These are phyloP conservation scores for Xestia ashworthii DNA, from an alignment of 2,888 invertebrate species.

Conservation along the genomic window DNA sequence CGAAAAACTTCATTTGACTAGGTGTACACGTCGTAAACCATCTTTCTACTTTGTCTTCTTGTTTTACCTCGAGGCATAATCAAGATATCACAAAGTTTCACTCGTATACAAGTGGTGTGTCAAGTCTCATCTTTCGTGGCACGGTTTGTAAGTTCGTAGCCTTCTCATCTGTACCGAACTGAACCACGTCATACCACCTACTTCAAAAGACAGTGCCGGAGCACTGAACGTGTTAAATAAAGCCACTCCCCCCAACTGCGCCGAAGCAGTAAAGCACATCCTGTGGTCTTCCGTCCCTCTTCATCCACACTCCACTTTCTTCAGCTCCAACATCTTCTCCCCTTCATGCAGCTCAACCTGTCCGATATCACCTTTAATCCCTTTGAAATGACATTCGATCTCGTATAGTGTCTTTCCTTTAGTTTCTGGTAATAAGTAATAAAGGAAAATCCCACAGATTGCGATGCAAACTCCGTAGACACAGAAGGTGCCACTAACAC, in stretches of 20 bases:
- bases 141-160: not conserved
- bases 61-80: no score
- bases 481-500: constrained; percentile 91
- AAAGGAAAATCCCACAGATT: constrained; percentile 90
- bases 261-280: constrained; percentile 78
- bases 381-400: constrained; percentile 91
- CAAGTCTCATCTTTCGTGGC: no score
- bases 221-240: constrained; percentile 56
- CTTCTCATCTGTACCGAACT: not conserved
- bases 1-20: no score
- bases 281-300: constrained; percentile 60
- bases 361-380: constrained; percentile 67
- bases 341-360: constrained; percentile 72
- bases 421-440: constrained; percentile 92
- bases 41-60: no score
- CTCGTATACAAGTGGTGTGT: no score
- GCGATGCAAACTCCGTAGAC: constrained; percentile 90
- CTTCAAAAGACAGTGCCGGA: constrained; percentile 14
- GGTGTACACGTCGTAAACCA: no score
- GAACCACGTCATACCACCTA: not conserved
- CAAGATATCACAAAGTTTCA: no score
- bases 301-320: constrained; percentile 85
- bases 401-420: constrained; percentile 92
- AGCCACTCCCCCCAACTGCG: constrained; percentile 56
- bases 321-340: constrained; percentile 83